These are phyloP conservation scores for Cyprinodon tularosa DNA, from an alignment of 2,113 vertebrate genomes.

Conservation along the genomic window DNA sequence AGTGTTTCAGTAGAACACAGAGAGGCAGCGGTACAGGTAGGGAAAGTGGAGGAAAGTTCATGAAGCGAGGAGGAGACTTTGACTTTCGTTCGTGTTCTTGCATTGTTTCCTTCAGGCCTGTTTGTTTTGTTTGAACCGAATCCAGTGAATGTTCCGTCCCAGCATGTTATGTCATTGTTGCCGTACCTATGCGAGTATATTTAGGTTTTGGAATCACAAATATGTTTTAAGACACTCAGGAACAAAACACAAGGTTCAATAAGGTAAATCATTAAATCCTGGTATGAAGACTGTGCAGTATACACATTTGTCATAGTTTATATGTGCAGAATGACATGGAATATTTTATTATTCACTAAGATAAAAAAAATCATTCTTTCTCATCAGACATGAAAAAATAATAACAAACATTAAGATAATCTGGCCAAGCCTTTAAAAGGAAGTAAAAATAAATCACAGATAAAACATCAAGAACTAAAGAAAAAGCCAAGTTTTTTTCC, in stretches of 20 bases:
- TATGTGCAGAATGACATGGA: too few relatives aligned
- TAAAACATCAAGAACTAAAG: too few relatives aligned
- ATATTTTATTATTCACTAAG: too few relatives aligned
- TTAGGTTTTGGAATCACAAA: neutral
- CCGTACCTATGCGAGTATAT: neutral
- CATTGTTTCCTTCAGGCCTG: neutral
- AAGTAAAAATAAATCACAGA: too few relatives aligned
- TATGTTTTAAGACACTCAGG: neutral
- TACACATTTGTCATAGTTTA: neutral
- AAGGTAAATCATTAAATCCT: fast-evolving
- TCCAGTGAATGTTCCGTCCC: slow-evolving; percentile 31
- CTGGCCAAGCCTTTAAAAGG: too few relatives aligned
- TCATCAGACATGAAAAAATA: too few relatives aligned
- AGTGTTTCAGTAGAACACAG: slow-evolving; percentile 19
- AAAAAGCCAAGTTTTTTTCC: neutral
- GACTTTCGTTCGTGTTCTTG: neutral
- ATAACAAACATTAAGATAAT: too few relatives aligned
- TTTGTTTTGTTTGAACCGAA: neutral
- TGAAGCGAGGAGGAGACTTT: neutral
- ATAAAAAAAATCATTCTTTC: too few relatives aligned
- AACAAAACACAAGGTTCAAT: neutral
- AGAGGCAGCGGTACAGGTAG: neutral
- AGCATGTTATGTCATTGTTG: neutral
- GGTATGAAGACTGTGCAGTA: neutral
- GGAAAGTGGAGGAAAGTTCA: slow-evolving; percentile 18